Evolutionary conservation across 2,797 vertebrate genomes (phyloP), one percentile per base, ranked within the genome.

Genomic region (Schizothorax lantsangensis): DNA sequence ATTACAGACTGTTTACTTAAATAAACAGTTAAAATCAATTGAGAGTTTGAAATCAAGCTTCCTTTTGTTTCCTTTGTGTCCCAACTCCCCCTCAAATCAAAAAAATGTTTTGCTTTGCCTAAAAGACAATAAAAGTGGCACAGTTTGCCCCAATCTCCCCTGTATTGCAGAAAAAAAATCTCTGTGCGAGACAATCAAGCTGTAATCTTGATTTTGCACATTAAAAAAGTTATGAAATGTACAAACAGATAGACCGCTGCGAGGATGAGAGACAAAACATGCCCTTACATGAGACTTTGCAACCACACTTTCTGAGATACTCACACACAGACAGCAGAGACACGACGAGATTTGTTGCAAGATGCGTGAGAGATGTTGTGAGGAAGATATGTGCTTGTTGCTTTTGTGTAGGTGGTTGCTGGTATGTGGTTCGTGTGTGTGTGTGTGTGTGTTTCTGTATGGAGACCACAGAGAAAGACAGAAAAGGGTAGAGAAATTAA

Each of bases 261-360:
- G 88, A 89, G 79, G 59, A 81, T 90, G 89, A 87, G 45, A 91
- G 85, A 78, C 68, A 80, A 84, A 87, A 90, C 86, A 73, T 89
- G 84, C 72, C 84, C 73, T 83, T 84, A 72, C 78, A 78, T 80
- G 87, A 86, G 84, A 90, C 72, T 84, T 74, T 79, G 78, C 86
- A 79, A 92, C 91, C 91, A 84, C 91, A 86, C 57, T 40, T 80
- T 91, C 89, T 84, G 72, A 83, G 84, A 89, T 83, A 72, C 79
- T 66, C 52, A 71, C 52, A 84, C 47, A 77, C 36, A 75, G 72
- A 74, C 78, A 68, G 83, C 86, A 81, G 87, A 88, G 74, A 83
- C 33, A 75, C 69, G 62, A 84, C 57, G 64, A 83, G 81, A 86
- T 88, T 85, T 91, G 81, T 82, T 64, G 82, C 68, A 54, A 81